Conservation (phyloP, 92 coral and sea anemone genomes). For the Ricordea florida region DNA sequence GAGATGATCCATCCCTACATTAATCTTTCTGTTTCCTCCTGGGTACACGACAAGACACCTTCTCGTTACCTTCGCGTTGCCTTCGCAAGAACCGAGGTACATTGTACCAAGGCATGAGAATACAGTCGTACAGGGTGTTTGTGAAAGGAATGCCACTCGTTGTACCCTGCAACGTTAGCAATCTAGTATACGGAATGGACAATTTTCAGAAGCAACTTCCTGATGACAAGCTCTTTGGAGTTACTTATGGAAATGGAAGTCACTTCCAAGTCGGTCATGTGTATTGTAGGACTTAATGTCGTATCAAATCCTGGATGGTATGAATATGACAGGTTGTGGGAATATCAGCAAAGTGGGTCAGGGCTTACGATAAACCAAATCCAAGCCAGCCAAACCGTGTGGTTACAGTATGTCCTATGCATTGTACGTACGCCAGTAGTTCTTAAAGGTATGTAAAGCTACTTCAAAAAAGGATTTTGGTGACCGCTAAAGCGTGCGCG, state of each 20-base stretch:
- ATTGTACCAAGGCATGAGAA: slow-evolving; percentile 3
- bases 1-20: too few relatives aligned
- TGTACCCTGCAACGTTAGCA: not conserved
- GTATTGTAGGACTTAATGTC: not conserved
- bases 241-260: slow-evolving; percentile 37
- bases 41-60: too few relatives aligned
- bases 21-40: too few relatives aligned
- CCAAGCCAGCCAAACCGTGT: slow-evolving; percentile 10
- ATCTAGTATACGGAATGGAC: slow-evolving; percentile 3
- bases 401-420: slow-evolving; percentile 5
- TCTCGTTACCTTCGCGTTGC: too few relatives aligned
- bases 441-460: too few relatives aligned
- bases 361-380: not conserved
- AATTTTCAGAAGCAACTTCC: slow-evolving; percentile 23
- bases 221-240: slow-evolving; percentile 27
- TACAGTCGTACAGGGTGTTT: not conserved
- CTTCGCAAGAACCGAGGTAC: too few relatives aligned
- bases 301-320: slow-evolving; percentile 32
- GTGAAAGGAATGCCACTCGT: slow-evolving; percentile 7
- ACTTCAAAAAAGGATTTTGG: too few relatives aligned
- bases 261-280: slow-evolving; percentile 33
- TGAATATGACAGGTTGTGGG: slow-evolving; percentile 41
- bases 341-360: slow-evolving; percentile 3
- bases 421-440: not conserved
- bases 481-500: too few relatives aligned